Percentiles rank a stretch among this genome's conserved stretches.
Evolutionary conservation across 1,140 invertebrate genomes (phyloP).

Genomic region (Drosophila grimshawi): DNA sequence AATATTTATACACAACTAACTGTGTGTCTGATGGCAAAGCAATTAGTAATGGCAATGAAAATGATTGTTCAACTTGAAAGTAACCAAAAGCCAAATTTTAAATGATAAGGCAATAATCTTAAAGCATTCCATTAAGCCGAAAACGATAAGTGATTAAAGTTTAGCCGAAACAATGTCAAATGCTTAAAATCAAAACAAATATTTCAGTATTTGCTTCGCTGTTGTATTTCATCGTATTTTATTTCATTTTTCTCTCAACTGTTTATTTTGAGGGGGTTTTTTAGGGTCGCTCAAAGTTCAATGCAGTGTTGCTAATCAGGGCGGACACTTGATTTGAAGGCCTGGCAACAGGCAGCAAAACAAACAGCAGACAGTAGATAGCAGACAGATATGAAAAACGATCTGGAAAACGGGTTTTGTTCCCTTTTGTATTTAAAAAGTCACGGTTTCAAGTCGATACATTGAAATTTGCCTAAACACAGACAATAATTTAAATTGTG

Average conservation of each 20-base stretch:
- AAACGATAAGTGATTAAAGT: background rate
- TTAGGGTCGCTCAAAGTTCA: conserved; percentile 10
- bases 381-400: background rate
- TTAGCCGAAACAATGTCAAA: background rate
- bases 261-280: background rate
- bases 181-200: background rate
- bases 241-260: background rate
- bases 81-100: background rate
- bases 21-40: background rate
- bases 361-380: background rate
- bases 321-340: conserved; percentile 11
- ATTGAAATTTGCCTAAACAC: conserved; percentile 16
- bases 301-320: background rate
- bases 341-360: conserved; percentile 12
- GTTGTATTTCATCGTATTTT: background rate
- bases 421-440: conserved; percentile 1
- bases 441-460: conserved; percentile 20
- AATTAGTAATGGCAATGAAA: background rate
- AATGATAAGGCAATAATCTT: background rate
- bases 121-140: background rate
- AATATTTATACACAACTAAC: conserved; percentile 8
- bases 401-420: conserved; percentile 9
- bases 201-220: background rate
- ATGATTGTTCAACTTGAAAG: background rate
- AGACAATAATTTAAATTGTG: background rate